Conservation (phyloP, 2,888 invertebrate genomes). For the Lasius fuliginosus region DNA sequence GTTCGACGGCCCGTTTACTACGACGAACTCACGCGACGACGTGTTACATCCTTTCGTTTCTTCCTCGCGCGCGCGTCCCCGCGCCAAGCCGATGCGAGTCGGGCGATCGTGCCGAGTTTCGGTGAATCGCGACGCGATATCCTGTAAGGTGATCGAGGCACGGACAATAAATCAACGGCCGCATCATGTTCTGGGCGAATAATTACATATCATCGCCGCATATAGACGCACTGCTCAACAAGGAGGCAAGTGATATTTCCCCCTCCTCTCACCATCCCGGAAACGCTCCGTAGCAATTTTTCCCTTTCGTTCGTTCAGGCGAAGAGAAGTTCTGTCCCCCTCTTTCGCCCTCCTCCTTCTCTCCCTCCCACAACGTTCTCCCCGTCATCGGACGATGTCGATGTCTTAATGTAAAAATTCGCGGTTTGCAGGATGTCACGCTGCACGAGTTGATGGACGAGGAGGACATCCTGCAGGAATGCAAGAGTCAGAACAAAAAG, state of each 20-base stretch:
- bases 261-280: neutral
- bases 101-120: slow-evolving; percentile 60
- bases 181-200: slow-evolving; percentile 93
- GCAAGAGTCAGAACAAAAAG: slow-evolving; percentile 96
- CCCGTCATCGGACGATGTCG: neutral
- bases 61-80: slow-evolving; percentile 56
- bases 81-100: slow-evolving; percentile 69
- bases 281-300: neutral
- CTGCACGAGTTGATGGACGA: slow-evolving; percentile 96
- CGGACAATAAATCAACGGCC: neutral
- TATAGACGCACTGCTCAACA: slow-evolving; percentile 92
- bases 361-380: neutral
- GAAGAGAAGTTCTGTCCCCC: neutral
- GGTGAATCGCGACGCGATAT: slow-evolving; percentile 58
- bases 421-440: slow-evolving; percentile 94
- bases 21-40: slow-evolving; percentile 60
- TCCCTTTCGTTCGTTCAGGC: neutral
- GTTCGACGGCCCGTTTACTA: slow-evolving; percentile 29
- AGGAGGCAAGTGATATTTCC: slow-evolving; percentile 88
- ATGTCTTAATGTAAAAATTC: neutral
- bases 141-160: neutral
- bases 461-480: slow-evolving; percentile 98
- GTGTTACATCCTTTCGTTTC: slow-evolving; percentile 57
- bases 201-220: slow-evolving; percentile 91
- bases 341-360: neutral